phyloP scores from a whole-genome alignment of 2,113 vertebrate genomes.

The Urocynchramus pylzowi region DNA sequence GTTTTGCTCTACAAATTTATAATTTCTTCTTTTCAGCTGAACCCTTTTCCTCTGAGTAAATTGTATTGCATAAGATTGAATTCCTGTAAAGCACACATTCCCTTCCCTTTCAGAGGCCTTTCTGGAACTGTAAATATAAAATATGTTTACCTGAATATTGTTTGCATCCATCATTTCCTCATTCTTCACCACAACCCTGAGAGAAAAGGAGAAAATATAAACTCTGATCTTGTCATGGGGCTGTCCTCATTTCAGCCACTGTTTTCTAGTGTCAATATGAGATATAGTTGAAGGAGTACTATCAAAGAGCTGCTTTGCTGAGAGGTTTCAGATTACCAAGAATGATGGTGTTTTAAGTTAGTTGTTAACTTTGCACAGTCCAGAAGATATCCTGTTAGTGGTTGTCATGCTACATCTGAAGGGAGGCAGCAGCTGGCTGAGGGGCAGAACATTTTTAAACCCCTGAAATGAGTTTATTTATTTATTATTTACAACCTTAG shows the following conservation, averaged over 20 bases:
- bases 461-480: neutral
- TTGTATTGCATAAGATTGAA: neutral
- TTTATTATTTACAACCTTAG: neutral
- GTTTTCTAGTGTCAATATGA: neutral
- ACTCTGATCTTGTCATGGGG: neutral
- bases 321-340: neutral
- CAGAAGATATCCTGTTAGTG: neutral
- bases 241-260: neutral
- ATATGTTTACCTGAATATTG: neutral
- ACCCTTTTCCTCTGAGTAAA: neutral
- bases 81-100: neutral
- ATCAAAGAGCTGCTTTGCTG: neutral
- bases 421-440: neutral
- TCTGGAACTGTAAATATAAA: neutral
- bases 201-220: constrained; percentile 3
- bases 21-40: neutral
- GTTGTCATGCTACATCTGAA: neutral
- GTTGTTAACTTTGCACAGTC: neutral
- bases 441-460: neutral
- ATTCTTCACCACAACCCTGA: neutral
- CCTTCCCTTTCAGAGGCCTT: neutral
- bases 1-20: neutral
- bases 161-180: constrained; percentile 41
- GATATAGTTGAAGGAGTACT: neutral
- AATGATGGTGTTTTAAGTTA: neutral